Evolutionary conservation across 2,113 vertebrate genomes (phyloP).

Genomic region (Sakesphorus luctuosus): DNA sequence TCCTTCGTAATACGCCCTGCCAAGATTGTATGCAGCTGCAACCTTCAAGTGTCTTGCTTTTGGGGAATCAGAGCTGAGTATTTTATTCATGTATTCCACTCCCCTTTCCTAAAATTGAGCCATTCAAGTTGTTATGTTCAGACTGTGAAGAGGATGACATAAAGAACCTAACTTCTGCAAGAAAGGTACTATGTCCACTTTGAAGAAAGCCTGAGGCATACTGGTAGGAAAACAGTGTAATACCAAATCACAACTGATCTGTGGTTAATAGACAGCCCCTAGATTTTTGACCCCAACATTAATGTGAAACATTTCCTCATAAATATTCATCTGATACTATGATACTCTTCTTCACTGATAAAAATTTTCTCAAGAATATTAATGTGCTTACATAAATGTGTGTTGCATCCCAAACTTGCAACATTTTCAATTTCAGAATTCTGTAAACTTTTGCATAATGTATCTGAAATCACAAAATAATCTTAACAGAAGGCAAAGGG

Average conservation of each 20-base stretch:
- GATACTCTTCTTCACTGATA: background rate
- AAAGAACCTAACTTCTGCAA: background rate
- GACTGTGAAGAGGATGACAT: background rate
- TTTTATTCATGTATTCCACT: slow-evolving; percentile 80
- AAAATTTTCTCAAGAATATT: background rate
- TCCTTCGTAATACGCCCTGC: slow-evolving; percentile 80
- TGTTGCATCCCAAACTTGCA: background rate
- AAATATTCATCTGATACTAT: background rate
- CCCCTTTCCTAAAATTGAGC: slow-evolving; percentile 74
- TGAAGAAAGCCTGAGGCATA: background rate
- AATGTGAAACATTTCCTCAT: background rate
- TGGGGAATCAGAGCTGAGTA: slow-evolving; percentile 69
- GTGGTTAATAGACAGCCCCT: background rate
- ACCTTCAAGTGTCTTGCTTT: slow-evolving; percentile 75
- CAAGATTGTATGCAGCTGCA: slow-evolving; percentile 83
- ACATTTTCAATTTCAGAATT: background rate
- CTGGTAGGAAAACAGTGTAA: background rate
- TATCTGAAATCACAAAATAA: background rate
- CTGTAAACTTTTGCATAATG: background rate
- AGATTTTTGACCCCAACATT: background rate
- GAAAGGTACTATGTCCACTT: background rate
- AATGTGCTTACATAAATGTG: background rate
- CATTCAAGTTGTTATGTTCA: background rate
- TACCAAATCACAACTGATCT: background rate
- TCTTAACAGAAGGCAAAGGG: background rate